Evolutionary conservation across 2,797 vertebrate genomes (phyloP).

Genomic region (Lutjanus argentimaculatus): DNA sequence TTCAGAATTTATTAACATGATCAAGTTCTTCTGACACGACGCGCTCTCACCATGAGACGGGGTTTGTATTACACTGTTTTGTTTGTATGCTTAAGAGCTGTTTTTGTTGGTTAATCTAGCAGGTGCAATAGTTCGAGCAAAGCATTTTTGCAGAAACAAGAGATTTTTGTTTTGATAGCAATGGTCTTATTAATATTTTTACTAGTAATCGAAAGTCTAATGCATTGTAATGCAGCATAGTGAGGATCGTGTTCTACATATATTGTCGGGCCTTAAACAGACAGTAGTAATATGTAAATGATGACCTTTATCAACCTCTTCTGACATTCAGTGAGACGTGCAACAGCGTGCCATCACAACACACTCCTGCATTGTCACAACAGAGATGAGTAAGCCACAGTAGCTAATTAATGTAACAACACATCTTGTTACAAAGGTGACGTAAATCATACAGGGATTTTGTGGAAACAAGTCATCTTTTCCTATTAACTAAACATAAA

Average conservation of each 20-base stretch:
- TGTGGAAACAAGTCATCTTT: too few species aligned
- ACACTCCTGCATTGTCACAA: constrained; percentile 7
- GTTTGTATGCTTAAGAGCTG: not conserved
- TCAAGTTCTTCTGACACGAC: not conserved
- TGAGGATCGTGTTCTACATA: not conserved
- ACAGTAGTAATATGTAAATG: constrained; percentile 20
- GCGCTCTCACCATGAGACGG: not conserved
- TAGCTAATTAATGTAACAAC: constrained; percentile 39
- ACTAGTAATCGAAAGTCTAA: not conserved
- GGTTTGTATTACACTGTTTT: not conserved
- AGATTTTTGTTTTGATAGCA: not conserved
- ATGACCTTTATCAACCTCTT: constrained; percentile 7
- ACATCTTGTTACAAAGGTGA: constrained; percentile 14
- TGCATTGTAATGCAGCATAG: not conserved
- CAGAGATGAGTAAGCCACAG: constrained; percentile 6
- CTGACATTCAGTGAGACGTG: constrained; percentile 19
- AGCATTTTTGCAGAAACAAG: not conserved
- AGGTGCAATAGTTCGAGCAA: not conserved
- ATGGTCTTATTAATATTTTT: not conserved
- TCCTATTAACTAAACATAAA: too few species aligned
- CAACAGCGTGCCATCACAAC: not conserved
- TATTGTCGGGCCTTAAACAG: constrained; percentile 5
- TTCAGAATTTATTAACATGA: not conserved
- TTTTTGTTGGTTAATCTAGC: not conserved
- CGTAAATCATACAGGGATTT: not conserved